phyloP scores from a whole-genome alignment of 2,888 invertebrate genomes.

The Elegia similella region DNA sequence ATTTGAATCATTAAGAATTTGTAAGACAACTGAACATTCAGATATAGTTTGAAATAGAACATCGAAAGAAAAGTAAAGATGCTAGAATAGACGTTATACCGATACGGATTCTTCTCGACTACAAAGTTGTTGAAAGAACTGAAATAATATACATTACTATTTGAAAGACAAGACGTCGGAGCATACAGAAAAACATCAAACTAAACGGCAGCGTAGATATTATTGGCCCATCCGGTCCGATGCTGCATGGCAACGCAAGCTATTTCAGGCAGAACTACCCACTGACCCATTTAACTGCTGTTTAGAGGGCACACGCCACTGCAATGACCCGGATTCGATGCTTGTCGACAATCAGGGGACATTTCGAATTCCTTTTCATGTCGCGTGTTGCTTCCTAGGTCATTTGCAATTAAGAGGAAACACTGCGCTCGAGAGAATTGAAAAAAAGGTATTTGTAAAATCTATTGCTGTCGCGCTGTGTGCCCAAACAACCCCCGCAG shows the following conservation, averaged over 20 bases:
- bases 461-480: no score
- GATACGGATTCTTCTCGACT: not conserved
- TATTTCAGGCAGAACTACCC: conserved; percentile 34
- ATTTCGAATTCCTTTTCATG: conserved; percentile 10
- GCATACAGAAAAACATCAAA: not conserved
- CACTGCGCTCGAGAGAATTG: not conserved
- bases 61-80: not conserved
- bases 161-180: not conserved
- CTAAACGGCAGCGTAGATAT: not conserved
- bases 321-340: conserved; percentile 58
- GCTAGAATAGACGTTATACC: not conserved
- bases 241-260: conserved; percentile 40
- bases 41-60: not conserved
- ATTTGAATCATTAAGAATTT: no score
- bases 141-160: not conserved
- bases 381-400: not conserved
- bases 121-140: not conserved
- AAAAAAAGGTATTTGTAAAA: no score
- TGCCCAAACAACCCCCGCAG: no score
- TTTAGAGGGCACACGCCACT: conserved; percentile 48
- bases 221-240: not conserved
- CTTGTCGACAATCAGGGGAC: conserved; percentile 16
- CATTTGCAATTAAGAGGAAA: no score
- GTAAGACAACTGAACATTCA: no score
- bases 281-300: conserved; percentile 51